Evolutionary conservation across 2,113 vertebrate species (phyloP).

Genomic region (Sebastes schlegelii): DNA sequence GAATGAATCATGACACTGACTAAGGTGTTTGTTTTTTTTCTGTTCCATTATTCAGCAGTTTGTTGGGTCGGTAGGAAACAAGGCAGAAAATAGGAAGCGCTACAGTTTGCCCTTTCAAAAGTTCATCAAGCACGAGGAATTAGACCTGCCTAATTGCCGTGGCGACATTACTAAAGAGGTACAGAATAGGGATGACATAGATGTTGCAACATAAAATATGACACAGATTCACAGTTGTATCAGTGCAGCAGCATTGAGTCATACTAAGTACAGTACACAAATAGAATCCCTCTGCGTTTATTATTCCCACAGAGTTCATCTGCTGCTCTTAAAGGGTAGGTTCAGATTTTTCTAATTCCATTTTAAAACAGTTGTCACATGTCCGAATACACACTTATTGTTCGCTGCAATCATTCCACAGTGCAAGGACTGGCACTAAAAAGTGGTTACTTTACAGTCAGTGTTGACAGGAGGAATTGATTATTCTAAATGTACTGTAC

Average conservation of each 20-base stretch:
- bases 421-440: not conserved
- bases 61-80: not conserved
- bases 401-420: not conserved
- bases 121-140: conserved; percentile 4
- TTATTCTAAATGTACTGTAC: not conserved
- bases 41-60: conserved; percentile 12
- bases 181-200: not conserved
- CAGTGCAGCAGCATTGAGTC: not conserved
- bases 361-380: not conserved
- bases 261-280: not conserved
- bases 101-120: conserved; percentile 37
- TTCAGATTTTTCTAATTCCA: not conserved
- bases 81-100: not conserved
- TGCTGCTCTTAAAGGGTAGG: not conserved
- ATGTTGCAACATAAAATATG: not conserved
- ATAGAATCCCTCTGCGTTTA: not conserved
- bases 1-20: not conserved
- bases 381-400: not conserved
- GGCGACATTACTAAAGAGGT: not conserved
- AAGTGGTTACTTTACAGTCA: not conserved
- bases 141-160: conserved; percentile 17
- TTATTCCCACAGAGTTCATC: not conserved
- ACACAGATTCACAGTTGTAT: not conserved
- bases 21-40: not conserved
- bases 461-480: not conserved